Base-by-base conservation (phyloP, 2,113 vertebrate species). In the Tupaia chinensis region DNA sequence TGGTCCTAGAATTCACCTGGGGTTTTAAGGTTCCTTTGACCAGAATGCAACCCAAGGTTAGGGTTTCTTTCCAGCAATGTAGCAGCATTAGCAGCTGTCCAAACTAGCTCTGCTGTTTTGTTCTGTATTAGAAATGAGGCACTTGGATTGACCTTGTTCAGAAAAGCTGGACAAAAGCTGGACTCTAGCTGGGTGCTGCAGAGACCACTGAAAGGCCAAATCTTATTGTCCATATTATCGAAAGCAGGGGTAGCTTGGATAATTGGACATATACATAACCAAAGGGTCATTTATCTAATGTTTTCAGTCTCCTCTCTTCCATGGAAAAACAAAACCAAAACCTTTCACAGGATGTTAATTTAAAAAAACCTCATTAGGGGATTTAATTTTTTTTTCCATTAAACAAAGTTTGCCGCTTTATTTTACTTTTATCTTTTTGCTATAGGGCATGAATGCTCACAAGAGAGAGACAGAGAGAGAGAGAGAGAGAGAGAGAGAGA, bases 321-420 rank as follows among this genome's bases (percentile, higher is more conserved):
- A 84, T 74, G 19, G 84, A 81, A 92, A 82, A 93, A 63, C 27
- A 86, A 92, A 83, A 13, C 27, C 69, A 77, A 87, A 70, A n/a
- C 12, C 3, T 74, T 74, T 89, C 34, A 69, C 11, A 79, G 70
- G n/a, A 9, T 88, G 7, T 56, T 96, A 77, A 73, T 66, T 72
- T 82, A 4, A 66, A 82, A 70, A 95, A 66, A n/a, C 34, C 16
- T 72, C 19, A 61, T 44, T 20, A n/a, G 78, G 19, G 16, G 7
- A 79, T 90, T 86, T 70, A 63, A 68, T 12, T 78, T 73, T n/a
- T 81, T 63, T 63, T 63, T 32, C 32, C 20, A 17, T 17, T 44
- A 44, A 44, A 44, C 61, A 17, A 17, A 63, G 15, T 63, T 63
- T 63, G 20, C 5, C 15, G 4, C 61, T 63, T 63, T 63, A 44